phyloP scores from a whole-genome alignment of 1,140 invertebrate species.

The Drosophila fuyamai region DNA sequence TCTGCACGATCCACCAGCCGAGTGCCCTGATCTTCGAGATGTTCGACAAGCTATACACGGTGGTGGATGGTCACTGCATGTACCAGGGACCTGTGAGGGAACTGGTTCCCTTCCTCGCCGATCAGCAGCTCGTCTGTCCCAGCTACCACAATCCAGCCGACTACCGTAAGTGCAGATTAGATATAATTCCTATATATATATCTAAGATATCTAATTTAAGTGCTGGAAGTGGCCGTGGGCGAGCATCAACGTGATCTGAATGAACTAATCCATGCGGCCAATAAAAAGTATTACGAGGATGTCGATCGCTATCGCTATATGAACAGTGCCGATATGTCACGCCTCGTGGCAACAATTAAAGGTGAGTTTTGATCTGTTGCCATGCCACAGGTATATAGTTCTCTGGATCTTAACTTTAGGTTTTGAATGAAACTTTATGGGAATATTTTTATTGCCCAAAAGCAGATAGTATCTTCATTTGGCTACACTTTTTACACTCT shows the following conservation, averaged over 20 bases:
- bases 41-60: slow-evolving; percentile 97
- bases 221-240: slow-evolving; percentile 92
- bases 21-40: slow-evolving; percentile 97
- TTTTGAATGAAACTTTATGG: slow-evolving; percentile 13
- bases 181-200: background rate
- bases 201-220: slow-evolving; percentile 83
- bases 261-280: slow-evolving; percentile 86
- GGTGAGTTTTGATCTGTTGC: slow-evolving; percentile 57
- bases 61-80: slow-evolving; percentile 94
- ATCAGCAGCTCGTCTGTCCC: slow-evolving; percentile 93
- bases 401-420: background rate
- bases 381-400: slow-evolving; percentile 13
- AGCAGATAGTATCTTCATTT: background rate
- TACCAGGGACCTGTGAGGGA: slow-evolving; percentile 92
- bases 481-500: background rate
- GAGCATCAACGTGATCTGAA: slow-evolving; percentile 88
- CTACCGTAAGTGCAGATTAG: slow-evolving; percentile 86
- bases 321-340: slow-evolving; percentile 45
- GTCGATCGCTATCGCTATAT: slow-evolving; percentile 67
- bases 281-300: slow-evolving; percentile 86
- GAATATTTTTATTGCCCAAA: slow-evolving; percentile 7
- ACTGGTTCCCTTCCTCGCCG: slow-evolving; percentile 93
- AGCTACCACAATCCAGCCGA: slow-evolving; percentile 98
- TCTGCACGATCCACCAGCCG: slow-evolving; percentile 98
- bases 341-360: slow-evolving; percentile 72